These are phyloP conservation scores for Archaeoteleia sp. DNA, from an alignment of 2,888 invertebrate species.

Conservation along the genomic window DNA sequence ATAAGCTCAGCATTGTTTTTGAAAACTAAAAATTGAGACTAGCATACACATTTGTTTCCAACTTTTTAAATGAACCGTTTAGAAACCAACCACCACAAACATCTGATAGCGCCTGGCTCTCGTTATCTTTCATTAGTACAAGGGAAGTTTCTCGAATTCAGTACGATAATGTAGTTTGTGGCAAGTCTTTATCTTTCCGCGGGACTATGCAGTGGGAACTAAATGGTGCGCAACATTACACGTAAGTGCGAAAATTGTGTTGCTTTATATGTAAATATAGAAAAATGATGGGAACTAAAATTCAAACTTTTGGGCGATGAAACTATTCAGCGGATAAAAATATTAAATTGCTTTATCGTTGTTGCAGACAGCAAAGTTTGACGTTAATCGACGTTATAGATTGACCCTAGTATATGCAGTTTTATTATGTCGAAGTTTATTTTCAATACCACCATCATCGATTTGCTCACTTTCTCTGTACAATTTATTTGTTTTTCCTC, in stretches of 20 bases:
- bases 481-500: neutral
- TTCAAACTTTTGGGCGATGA: conserved; percentile 18
- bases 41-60: conserved; percentile 18
- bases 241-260: conserved; percentile 39
- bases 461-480: no score
- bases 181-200: conserved; percentile 49
- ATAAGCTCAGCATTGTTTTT: neutral
- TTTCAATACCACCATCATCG: no score
- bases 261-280: conserved; percentile 21
- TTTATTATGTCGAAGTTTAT: no score
- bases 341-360: no score
- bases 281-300: conserved; percentile 18
- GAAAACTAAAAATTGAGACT: conserved; percentile 13
- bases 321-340: conserved; percentile 14
- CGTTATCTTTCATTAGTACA: conserved; percentile 48
- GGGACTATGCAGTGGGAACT: conserved; percentile 46
- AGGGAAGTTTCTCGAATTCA: conserved; percentile 45
- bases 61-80: conserved; percentile 26
- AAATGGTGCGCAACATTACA: conserved; percentile 47
- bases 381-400: no score
- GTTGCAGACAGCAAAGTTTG: no score
- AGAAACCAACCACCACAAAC: conserved; percentile 23
- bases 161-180: conserved; percentile 47
- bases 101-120: conserved; percentile 34
- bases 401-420: no score